A percentile compares a stretch with the other conserved stretches of the same genome.
phyloP scores from a whole-genome alignment of 2,888 invertebrate species.

The Vesta saturnalis region DNA sequence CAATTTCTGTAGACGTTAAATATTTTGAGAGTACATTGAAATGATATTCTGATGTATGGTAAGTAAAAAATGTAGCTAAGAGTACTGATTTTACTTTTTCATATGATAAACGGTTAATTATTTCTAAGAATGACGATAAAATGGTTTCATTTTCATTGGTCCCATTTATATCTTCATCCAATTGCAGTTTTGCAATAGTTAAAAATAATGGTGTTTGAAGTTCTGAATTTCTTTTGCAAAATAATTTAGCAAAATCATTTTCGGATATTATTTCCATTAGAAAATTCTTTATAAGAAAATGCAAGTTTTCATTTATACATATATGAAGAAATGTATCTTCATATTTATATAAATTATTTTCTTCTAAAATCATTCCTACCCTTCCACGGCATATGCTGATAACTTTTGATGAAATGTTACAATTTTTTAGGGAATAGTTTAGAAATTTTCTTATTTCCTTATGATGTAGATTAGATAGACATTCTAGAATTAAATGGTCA shows the following conservation, averaged over 20 bases:
- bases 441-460: constrained; percentile 28
- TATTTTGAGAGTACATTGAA: background rate
- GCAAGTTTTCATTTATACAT: constrained; percentile 22
- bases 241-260: background rate
- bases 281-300: constrained; percentile 18
- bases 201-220: constrained; percentile 21
- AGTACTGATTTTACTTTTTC: constrained; percentile 11
- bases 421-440: constrained; percentile 17
- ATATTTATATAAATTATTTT: background rate
- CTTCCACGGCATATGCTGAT: constrained; percentile 12
- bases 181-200: background rate
- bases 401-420: background rate
- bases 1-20: background rate
- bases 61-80: constrained; percentile 18
- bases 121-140: constrained; percentile 13
- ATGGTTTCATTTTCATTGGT: no score
- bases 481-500: constrained; percentile 16
- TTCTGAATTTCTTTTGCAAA: constrained; percentile 15
- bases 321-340: constrained; percentile 22
- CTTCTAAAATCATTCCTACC: background rate
- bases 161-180: no score
- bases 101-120: background rate
- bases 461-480: constrained; percentile 6
- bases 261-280: constrained; percentile 12
- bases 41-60: background rate